Conservation (phyloP, 2,888 invertebrate genomes). For the Leucoma salicis region DNA sequence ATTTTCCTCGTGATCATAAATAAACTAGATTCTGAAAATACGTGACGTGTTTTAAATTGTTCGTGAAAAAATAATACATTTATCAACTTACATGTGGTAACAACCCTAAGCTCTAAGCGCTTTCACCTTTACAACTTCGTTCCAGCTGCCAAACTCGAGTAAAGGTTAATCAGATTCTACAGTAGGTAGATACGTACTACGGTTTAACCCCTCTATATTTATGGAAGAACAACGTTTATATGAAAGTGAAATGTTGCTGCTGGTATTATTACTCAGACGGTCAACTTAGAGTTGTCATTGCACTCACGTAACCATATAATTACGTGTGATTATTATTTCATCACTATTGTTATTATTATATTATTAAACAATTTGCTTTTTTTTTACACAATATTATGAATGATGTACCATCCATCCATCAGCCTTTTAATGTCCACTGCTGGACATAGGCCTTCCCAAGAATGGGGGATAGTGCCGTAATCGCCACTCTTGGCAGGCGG, state of each 20-base stretch:
- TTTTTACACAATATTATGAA: too few relatives aligned
- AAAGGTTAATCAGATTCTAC: constrained; percentile 12
- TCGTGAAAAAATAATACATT: constrained; percentile 12
- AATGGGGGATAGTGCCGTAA: too few relatives aligned
- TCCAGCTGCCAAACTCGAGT: constrained; percentile 12
- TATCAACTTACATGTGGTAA: constrained; percentile 11
- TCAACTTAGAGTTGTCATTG: neutral
- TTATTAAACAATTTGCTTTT: too few relatives aligned
- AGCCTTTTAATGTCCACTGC: too few relatives aligned
- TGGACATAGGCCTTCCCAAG: too few relatives aligned
- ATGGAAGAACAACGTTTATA: neutral
- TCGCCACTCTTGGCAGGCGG: too few relatives aligned
- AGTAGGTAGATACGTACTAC: neutral
- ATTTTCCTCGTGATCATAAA: too few relatives aligned
- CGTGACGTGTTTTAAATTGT: neutral
- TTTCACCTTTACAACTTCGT: constrained; percentile 19
- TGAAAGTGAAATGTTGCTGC: neutral
- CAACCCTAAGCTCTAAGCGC: constrained; percentile 5
- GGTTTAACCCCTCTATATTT: neutral
- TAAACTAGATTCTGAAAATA: neutral
- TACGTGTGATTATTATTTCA: too few relatives aligned
- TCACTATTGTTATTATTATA: too few relatives aligned
- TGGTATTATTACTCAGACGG: neutral
- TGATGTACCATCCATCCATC: too few relatives aligned
- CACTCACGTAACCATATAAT: too few relatives aligned